A percentile compares a stretch with the other conserved stretches of the same genome.
These are phyloP conservation scores for Hydropotes inermis DNA, from an alignment of 2,113 vertebrate genomes.

Conservation along the genomic window DNA sequence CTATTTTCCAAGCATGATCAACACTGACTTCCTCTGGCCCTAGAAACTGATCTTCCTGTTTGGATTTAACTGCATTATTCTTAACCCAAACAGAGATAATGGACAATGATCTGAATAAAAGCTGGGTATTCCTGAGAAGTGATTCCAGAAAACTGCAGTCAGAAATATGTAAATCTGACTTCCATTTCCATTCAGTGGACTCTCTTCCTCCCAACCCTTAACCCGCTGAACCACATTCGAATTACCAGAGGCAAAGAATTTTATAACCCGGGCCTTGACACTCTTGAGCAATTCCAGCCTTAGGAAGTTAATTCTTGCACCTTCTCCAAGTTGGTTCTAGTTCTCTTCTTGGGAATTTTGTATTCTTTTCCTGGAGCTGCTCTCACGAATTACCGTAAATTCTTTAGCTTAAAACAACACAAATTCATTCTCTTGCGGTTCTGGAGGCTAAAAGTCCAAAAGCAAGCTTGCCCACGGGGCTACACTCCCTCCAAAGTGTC, in stretches of 20 bases:
- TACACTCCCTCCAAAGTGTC: not conserved
- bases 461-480: not conserved
- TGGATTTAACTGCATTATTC: not conserved
- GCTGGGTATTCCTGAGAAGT: not conserved
- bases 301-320: not conserved
- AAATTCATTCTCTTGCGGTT: not conserved
- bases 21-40: not conserved
- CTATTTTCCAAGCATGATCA: not conserved
- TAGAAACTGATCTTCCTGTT: conserved; percentile 39
- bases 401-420: not conserved
- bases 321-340: not conserved
- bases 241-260: not conserved
- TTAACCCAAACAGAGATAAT: not conserved
- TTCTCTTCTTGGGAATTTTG: not conserved
- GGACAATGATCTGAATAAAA: not conserved
- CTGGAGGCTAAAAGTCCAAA: not conserved
- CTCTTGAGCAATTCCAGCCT: not conserved
- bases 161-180: not conserved
- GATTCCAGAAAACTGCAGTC: not conserved
- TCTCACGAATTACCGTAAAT: not conserved
- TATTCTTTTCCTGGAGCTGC: not conserved
- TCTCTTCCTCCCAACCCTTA: not conserved
- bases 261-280: not conserved
- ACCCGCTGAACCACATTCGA: not conserved
- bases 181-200: not conserved